Evolutionary conservation across 2,797 vertebrate genomes (phyloP).

Genomic region (Macropodus opercularis): DNA sequence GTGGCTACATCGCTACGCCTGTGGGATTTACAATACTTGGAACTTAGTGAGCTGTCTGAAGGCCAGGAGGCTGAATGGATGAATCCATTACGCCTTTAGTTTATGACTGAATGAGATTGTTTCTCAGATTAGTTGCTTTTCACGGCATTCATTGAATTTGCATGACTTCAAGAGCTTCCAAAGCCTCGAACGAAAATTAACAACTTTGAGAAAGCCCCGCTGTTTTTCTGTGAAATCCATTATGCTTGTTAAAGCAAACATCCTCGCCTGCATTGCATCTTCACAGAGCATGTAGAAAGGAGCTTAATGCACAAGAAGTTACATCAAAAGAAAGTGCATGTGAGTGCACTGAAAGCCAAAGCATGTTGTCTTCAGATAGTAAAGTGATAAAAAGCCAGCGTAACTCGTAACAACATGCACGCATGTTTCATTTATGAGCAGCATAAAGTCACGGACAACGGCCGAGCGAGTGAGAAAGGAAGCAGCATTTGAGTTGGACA

Average conservation of each 20-base stretch:
- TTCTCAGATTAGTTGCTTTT: not conserved
- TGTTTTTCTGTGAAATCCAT: not conserved
- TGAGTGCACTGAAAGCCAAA: conserved; percentile 41
- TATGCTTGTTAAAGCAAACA: conserved; percentile 44
- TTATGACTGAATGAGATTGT: not conserved
- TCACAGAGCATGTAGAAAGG: conserved; percentile 22
- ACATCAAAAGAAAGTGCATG: conserved; percentile 20
- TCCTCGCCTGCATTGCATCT: conserved; percentile 14
- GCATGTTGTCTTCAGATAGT: conserved; percentile 37
- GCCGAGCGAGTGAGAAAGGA: not conserved
- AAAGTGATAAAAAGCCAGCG: conserved; percentile 46
- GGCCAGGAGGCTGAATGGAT: not conserved
- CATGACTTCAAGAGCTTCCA: not conserved
- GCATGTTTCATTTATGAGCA: conserved; percentile 71
- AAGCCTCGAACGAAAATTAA: conserved; percentile 16
- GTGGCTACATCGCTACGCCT: too few relatives aligned
- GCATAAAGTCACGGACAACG: not conserved
- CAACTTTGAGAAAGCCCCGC: conserved; percentile 5
- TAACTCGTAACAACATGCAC: conserved; percentile 43
- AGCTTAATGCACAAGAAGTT: conserved; percentile 21
- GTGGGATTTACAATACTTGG: too few relatives aligned
- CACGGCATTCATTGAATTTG: not conserved
- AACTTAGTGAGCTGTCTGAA: not conserved
- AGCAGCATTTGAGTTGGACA: not conserved
- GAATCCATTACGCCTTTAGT: not conserved